phyloP scores from a whole-genome alignment of 2,797 vertebrate species.

The Mareca strepera region DNA sequence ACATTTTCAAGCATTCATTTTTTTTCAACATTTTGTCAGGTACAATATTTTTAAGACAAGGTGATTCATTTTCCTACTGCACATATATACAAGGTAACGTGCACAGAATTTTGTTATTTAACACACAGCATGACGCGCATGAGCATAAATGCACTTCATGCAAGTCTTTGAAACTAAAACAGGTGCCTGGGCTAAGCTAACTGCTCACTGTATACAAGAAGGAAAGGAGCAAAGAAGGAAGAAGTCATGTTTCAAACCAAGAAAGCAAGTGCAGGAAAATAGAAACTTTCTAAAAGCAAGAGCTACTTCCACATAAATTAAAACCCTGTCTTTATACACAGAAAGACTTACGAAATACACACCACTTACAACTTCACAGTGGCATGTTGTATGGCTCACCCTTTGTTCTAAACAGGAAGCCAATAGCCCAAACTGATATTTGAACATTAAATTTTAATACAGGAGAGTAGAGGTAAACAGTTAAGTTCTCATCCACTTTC shows the following conservation, averaged over 20 bases:
- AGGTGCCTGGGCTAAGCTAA: neutral
- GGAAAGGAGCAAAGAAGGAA: neutral
- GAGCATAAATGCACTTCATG: no score
- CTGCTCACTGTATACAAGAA: neutral
- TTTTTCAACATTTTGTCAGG: neutral
- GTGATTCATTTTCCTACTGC: neutral
- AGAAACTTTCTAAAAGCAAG: neutral
- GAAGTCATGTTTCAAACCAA: neutral
- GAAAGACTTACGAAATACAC: neutral
- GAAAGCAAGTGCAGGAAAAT: neutral
- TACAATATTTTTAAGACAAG: neutral
- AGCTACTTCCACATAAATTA: neutral
- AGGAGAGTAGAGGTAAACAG: no score
- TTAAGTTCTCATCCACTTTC: no score
- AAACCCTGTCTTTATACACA: neutral
- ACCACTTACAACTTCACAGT: neutral
- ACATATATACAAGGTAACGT: neutral
- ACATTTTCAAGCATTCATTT: neutral
- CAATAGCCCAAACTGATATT: neutral
- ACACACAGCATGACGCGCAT: rapidly evolving
- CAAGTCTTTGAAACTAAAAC: neutral
- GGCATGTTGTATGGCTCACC: neutral
- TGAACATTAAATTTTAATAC: no score
- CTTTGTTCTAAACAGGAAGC: neutral
- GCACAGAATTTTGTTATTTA: neutral